Base-by-base conservation (phyloP, 2,113 vertebrate genomes). In the Ictidomys tridecemlineatus region DNA sequence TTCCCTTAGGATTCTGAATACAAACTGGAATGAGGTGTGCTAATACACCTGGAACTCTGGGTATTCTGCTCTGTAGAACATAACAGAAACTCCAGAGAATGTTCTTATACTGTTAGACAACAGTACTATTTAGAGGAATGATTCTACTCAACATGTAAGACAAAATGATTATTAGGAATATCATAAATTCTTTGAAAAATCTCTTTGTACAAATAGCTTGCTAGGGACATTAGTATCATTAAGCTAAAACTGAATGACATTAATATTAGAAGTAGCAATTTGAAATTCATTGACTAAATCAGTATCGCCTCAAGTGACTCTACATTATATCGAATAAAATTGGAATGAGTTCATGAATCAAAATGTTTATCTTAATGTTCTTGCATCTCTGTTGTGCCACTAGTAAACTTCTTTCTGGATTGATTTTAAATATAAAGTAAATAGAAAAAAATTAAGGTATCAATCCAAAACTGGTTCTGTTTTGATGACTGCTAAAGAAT, bases 241-340 rank as follows among this genome's bases (percentile, higher is more conserved):
- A 86, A 69, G 24, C 26, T 84, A 85, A 85, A 91, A 91, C 39
- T 69, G 67, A 83, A 92, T 48, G 8, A 22, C 5, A 53, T 5
- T 78, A 24, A 58, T 37, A 72, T 6, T 88, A 85, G 87, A 89
- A 56, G 69, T 70, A 45, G 42, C 84, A 56, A 37, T 83, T 86
- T 94, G 26, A 14, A 83, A 17, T 51, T 86, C 48, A 18, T 56
- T 48, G 63, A 70, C 28, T 45, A 84, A 70, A 72, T 13, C 2
- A 67, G 42, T 14, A 72, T 78, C 89, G 37, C 58, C 9, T 51
- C 12, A 45, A 34, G 24, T 77, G 73, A 77, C 80, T 85, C n/a
- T 63, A 16, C 28, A 37, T 37, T 94, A 91, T 77, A 82, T n/a
- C 92, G 85, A 93, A 65, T 56, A 95, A 86, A 88, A 61, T 73